Conservation (phyloP, 2,888 invertebrate genomes). For the Pammene fasciana region DNA sequence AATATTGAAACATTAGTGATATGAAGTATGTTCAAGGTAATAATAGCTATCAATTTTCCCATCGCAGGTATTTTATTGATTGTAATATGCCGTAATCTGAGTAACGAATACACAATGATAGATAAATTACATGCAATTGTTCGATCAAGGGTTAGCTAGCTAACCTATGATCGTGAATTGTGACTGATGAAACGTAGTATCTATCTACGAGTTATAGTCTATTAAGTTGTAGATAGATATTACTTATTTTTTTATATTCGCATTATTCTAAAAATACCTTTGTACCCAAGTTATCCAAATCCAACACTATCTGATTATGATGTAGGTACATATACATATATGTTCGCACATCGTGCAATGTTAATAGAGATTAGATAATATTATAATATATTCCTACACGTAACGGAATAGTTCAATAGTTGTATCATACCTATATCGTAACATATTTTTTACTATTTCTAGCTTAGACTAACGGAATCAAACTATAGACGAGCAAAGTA, state of each 20-base stretch:
- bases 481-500: too few species aligned
- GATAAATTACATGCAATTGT: background rate
- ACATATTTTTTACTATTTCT: too few species aligned
- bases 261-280: background rate
- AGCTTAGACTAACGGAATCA: too few species aligned
- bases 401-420: background rate
- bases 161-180: too few species aligned
- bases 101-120: background rate
- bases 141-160: too few species aligned
- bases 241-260: too few species aligned
- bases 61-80: background rate
- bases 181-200: too few species aligned
- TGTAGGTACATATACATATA: background rate
- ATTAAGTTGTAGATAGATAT: too few species aligned
- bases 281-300: background rate
- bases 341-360: background rate
- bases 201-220: too few species aligned
- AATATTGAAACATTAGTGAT: too few species aligned
- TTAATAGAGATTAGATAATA: slow-evolving; percentile 1
- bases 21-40: too few species aligned
- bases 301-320: background rate
- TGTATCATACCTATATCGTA: background rate
- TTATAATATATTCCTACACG: background rate
- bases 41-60: too few species aligned
- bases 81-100: background rate